Percentiles rank a stretch among this genome's conserved stretches.
phyloP scores from a whole-genome alignment of 2,888 invertebrate genomes.

The Hypsopygia costalis region DNA sequence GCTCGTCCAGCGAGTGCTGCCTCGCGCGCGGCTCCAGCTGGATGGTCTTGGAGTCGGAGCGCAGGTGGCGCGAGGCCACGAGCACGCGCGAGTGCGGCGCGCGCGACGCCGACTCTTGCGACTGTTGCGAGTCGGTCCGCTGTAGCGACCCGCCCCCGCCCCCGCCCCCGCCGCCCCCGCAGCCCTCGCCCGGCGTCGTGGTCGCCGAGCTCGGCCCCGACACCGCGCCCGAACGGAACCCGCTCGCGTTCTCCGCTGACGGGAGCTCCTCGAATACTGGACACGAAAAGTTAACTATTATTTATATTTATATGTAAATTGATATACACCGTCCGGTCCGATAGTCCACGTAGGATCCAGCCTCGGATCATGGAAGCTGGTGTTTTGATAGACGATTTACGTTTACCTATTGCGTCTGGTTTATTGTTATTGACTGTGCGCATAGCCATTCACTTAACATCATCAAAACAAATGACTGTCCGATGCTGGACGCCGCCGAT shows the following conservation, averaged over 20 bases:
- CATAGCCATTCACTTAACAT: too few species aligned
- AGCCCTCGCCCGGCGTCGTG: constrained; percentile 55
- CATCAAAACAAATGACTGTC: too few species aligned
- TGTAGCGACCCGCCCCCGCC: constrained; percentile 37
- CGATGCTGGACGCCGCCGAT: too few species aligned
- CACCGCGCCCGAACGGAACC: constrained; percentile 59
- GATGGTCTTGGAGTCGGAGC: constrained; percentile 83
- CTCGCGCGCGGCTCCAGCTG: constrained; percentile 81
- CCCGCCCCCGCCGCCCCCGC: constrained; percentile 19
- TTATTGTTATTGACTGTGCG: too few species aligned
- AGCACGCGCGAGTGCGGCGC: constrained; percentile 62
- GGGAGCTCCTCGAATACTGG: constrained; percentile 87
- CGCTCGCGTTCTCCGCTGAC: constrained; percentile 75
- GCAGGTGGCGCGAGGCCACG: constrained; percentile 76
- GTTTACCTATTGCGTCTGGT: too few species aligned
- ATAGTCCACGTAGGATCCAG: too few species aligned
- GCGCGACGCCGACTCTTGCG: constrained; percentile 47
- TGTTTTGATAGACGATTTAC: too few species aligned
- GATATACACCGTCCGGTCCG: too few species aligned
- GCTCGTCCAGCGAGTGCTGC: constrained; percentile 54
- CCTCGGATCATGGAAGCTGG: too few species aligned
- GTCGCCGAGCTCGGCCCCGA: constrained; percentile 63
- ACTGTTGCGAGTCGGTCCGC: constrained; percentile 67
- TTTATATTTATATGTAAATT: too few species aligned
- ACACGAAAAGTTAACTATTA: too few species aligned